These are phyloP conservation scores for Plebejus anna DNA, from an alignment of 2,888 invertebrate genomes.

Conservation along the genomic window DNA sequence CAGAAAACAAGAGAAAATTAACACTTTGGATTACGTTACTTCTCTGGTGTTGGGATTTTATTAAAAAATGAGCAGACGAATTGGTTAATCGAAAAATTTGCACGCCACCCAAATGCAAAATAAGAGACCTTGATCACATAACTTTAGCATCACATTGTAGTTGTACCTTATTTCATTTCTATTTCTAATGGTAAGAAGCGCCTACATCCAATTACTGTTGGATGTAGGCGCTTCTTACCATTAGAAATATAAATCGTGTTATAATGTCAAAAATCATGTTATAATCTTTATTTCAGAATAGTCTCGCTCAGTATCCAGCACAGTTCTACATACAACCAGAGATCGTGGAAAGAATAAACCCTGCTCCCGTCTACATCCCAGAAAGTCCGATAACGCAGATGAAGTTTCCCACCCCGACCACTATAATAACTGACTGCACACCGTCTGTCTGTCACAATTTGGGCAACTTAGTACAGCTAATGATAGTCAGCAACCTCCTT, in stretches of 20 bases:
- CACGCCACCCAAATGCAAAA: too few species aligned
- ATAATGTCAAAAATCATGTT: background rate
- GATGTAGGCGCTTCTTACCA: background rate
- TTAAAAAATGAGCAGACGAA: too few species aligned
- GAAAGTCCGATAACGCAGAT: background rate
- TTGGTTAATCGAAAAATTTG: too few species aligned
- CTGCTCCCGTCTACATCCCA: constrained; percentile 12
- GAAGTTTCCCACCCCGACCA: constrained; percentile 43
- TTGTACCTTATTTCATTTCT: too few species aligned
- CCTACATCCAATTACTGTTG: background rate
- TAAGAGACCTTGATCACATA: too few species aligned
- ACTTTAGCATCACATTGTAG: too few species aligned
- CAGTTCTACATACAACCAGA: background rate
- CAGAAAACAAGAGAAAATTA: too few species aligned
- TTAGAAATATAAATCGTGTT: too few species aligned
- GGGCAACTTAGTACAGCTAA: constrained; percentile 59
- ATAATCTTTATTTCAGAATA: constrained; percentile 13
- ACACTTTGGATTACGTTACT: too few species aligned
- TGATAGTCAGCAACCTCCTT: constrained; percentile 59
- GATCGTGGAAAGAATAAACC: background rate
- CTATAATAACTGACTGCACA: constrained; percentile 60
- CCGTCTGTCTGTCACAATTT: constrained; percentile 60
- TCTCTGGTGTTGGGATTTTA: too few species aligned
- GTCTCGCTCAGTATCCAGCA: background rate
- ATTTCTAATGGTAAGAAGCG: too few species aligned